These are phyloP conservation scores for Nymphicus hollandicus DNA, from an alignment of 2,113 vertebrate genomes.

Conservation along the genomic window DNA sequence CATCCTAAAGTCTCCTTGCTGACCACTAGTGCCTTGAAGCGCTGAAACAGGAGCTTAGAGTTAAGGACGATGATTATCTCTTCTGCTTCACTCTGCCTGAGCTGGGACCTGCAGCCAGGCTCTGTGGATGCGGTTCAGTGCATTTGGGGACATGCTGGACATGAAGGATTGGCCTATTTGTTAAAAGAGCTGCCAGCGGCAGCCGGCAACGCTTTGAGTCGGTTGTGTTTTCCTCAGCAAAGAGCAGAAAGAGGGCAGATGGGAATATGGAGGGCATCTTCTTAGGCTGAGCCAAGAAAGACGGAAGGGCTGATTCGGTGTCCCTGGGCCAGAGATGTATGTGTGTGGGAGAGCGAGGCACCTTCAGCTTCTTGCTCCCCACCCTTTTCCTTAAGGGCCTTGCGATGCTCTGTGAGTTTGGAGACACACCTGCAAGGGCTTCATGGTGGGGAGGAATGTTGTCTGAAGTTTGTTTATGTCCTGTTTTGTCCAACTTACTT, in stretches of 20 bases:
- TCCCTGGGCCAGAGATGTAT: rapidly evolving
- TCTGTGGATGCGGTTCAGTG: not conserved
- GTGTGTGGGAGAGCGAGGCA: rapidly evolving
- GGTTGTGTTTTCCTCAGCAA: not conserved
- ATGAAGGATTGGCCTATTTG: not conserved
- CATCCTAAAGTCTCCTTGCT: not conserved
- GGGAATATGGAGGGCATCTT: not conserved
- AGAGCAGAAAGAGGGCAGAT: not conserved
- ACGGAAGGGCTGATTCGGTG: not conserved
- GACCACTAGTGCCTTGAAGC: not conserved
- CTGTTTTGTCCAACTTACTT: not conserved
- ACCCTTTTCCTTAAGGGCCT: not conserved
- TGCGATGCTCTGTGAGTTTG: not conserved
- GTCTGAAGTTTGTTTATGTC: not conserved
- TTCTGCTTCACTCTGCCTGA: not conserved
- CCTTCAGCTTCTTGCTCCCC: not conserved
- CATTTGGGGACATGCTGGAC: not conserved
- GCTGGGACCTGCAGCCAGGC: not conserved
- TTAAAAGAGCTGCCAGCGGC: not conserved
- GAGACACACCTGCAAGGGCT: not conserved
- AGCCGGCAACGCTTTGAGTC: not conserved
- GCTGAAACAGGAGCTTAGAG: conserved; percentile 6
- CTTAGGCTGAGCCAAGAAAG: not conserved
- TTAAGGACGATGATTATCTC: not conserved
- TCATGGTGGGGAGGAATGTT: not conserved